Evolutionary conservation across 2,113 vertebrate genomes (phyloP), one percentile per base, ranked within the genome.

Genomic region (Nothoprocta pentlandii): DNA sequence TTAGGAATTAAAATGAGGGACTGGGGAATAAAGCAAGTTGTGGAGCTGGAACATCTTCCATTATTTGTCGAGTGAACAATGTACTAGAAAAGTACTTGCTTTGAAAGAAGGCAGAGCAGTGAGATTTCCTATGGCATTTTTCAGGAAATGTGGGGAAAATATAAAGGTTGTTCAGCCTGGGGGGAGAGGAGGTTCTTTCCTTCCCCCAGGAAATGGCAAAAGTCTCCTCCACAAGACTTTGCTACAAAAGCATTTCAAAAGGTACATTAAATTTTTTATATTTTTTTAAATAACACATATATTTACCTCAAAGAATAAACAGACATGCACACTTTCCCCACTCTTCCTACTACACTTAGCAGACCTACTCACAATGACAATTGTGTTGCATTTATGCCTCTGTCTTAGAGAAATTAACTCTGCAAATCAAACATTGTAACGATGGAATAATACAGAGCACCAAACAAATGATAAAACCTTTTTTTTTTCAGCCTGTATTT

Each of bases 91-190:
- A 58, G 17, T 17, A 7, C 16, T 32, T 58, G 6, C 16, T 17
- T 58, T 58, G 28, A 58, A 32, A 58, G 54, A 32, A 58, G 54
- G 30, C 30, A 58, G 12, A 85, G 7, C 53, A 49, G 39, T 71
- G 16, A 42, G 46, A 68, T 16, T 64, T 16, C 76, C 78, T 5
- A 21, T 19, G 12, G 3, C 20, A 23, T 76, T 83, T 88, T 56
- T 41, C 2, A 41, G 21, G 12, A 10, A 63, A 51, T 15, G 3
- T 73, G 4, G 6, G 6, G 4, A 77, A 92, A 86, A 69, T 25
- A 36, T 13, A 34, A 9, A 7, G 15, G 3, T 12, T 68, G 20
- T 71, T 28, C 63, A 10, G 11, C 3, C 6, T 34, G 0, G 32
- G 26, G 28, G 64, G 9, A 64, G 8, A 61, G 62, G 28, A 66